Conservation (phyloP, 30 jellyfish, hydroid and myxozoan species). For the Catostylus mosaicus region DNA sequence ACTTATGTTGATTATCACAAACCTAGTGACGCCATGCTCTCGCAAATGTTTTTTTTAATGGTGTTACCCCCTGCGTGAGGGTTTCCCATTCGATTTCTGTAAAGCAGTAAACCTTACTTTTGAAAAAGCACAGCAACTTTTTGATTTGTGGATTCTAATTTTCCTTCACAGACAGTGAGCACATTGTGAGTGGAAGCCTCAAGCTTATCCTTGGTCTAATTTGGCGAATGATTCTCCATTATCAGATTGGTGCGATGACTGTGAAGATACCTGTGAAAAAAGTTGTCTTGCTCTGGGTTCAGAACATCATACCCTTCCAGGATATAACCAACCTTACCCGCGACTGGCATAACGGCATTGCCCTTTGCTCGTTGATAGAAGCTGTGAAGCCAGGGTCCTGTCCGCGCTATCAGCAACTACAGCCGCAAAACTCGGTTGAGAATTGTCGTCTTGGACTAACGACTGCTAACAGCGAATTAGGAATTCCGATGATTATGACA, state of each 20-base stretch:
- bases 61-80: no score
- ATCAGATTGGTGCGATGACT: slow-evolving; percentile 93
- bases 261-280: slow-evolving; percentile 86
- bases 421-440: slow-evolving; percentile 65
- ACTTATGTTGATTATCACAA: no score
- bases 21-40: no score
- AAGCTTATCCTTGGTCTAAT: slow-evolving; percentile 92
- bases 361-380: slow-evolving; percentile 89
- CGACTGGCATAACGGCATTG: slow-evolving; percentile 97
- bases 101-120: no score
- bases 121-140: background rate
- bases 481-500: slow-evolving; percentile 81
- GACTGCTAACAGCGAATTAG: slow-evolving; percentile 79
- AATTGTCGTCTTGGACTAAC: slow-evolving; percentile 82
- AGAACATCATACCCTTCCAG: slow-evolving; percentile 86
- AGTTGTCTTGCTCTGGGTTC: slow-evolving; percentile 87
- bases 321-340: slow-evolving; percentile 79
- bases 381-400: slow-evolving; percentile 86
- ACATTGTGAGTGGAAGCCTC: slow-evolving; percentile 85
- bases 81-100: no score
- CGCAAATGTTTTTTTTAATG: no score
- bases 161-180: slow-evolving; percentile 85
- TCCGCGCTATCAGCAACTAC: slow-evolving; percentile 77
- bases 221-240: slow-evolving; percentile 96
- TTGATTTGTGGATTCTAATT: background rate